Percentiles rank a stretch among this genome's conserved stretches.
Evolutionary conservation across 2,888 invertebrate species (phyloP).

Genomic region (Plagodis dolabraria): DNA sequence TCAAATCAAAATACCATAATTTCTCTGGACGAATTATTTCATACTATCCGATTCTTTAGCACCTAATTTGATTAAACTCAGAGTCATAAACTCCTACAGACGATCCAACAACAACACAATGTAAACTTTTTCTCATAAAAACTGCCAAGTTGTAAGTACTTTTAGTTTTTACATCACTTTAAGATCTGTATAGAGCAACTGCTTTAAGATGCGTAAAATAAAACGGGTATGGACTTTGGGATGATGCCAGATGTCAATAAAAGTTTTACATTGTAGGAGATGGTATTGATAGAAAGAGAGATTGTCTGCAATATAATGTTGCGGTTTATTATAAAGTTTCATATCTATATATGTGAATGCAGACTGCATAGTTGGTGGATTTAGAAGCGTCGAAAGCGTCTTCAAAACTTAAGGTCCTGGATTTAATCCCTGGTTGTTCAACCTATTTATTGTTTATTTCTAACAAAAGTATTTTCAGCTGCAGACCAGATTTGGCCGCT

Average conservation of each 20-base stretch:
- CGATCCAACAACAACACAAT: constrained; percentile 44
- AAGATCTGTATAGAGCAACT: constrained; percentile 38
- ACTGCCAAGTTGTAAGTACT: constrained; percentile 48
- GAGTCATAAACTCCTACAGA: constrained; percentile 32
- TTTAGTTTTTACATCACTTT: constrained; percentile 54
- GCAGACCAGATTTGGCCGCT: too few relatives aligned
- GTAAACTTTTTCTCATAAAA: constrained; percentile 52
- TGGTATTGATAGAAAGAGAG: constrained; percentile 31
- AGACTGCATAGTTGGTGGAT: too few relatives aligned
- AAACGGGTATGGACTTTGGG: constrained; percentile 39
- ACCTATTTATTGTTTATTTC: too few relatives aligned
- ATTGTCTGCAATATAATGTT: constrained; percentile 16
- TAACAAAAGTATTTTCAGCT: too few relatives aligned
- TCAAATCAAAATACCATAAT: too few relatives aligned
- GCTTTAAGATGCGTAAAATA: constrained; percentile 35
- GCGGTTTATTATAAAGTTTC: neutral
- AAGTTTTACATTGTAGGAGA: constrained; percentile 35
- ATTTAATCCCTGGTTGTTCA: too few relatives aligned
- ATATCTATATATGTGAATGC: neutral
- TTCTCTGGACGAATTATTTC: neutral
- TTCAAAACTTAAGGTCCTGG: too few relatives aligned
- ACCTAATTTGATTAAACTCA: constrained; percentile 35
- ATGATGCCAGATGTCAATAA: constrained; percentile 44
- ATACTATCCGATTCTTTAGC: constrained; percentile 27
- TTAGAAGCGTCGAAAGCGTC: too few relatives aligned